Conservation (phyloP, 2,113 vertebrate genomes). For the Hydropotes inermis region DNA sequence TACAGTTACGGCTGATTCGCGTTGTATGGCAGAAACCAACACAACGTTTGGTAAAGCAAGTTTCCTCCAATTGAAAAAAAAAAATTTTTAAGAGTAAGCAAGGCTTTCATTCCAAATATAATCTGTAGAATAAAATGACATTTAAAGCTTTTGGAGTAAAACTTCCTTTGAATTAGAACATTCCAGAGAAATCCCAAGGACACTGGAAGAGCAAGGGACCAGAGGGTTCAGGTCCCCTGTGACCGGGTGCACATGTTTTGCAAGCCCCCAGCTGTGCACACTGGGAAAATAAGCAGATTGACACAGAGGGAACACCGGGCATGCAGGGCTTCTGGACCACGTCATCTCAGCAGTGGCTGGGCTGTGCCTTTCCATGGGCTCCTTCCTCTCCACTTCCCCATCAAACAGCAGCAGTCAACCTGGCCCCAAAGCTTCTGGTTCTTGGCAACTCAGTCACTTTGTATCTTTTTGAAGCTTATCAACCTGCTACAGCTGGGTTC, state of each 20-base stretch:
- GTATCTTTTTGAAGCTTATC: neutral
- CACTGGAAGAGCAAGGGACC: neutral
- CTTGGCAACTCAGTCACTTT: neutral
- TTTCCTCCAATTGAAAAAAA: neutral
- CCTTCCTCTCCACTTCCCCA: neutral
- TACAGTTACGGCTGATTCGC: neutral
- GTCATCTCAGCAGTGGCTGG: neutral
- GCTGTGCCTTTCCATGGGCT: neutral
- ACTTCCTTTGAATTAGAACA: neutral
- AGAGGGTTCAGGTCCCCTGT: neutral
- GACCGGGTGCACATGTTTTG: neutral
- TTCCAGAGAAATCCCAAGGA: neutral
- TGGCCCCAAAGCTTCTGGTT: neutral
- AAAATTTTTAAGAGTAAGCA: neutral
- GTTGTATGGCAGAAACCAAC: neutral
- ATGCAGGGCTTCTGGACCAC: neutral
- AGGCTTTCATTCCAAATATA: neutral
- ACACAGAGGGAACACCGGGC: neutral
- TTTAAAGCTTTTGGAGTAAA: constrained; percentile 20
- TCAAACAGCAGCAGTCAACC: neutral
- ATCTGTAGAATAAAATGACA: neutral
- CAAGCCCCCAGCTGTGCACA: neutral
- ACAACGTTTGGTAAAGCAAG: neutral
- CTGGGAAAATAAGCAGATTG: neutral
- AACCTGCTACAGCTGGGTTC: neutral